phyloP scores from a whole-genome alignment of 2,797 vertebrate genomes.

The Nyctibius grandis region DNA sequence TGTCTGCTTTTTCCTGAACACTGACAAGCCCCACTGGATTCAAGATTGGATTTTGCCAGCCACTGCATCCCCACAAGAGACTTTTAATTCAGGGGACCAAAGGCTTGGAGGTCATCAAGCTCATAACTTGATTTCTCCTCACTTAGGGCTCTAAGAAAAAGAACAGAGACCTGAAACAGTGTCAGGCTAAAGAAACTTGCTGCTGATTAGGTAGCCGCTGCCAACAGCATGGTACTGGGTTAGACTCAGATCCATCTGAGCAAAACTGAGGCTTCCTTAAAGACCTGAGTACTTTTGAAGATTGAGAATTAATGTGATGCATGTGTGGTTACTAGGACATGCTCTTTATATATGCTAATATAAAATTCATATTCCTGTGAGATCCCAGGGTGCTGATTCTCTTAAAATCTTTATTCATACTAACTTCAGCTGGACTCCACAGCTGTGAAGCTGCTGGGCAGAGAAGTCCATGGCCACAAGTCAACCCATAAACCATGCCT shows the following conservation, averaged over 20 bases:
- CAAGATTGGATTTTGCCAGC: background rate
- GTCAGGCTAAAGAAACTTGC: background rate
- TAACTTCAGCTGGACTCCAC: background rate
- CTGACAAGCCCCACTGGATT: background rate
- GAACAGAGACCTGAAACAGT: background rate
- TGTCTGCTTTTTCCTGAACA: background rate
- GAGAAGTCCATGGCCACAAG: background rate
- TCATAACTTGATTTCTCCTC: background rate
- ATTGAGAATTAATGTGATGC: background rate
- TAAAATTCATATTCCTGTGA: background rate
- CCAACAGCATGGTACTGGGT: fast-evolving
- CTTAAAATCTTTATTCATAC: background rate
- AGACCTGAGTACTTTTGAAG: background rate
- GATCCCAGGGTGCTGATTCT: background rate
- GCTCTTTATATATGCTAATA: background rate
- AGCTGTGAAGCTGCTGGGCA: background rate
- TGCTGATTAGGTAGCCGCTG: background rate
- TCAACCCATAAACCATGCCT: background rate
- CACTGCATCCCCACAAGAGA: background rate
- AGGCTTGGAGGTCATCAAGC: background rate
- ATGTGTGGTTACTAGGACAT: background rate
- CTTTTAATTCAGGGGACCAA: background rate
- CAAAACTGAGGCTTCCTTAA: background rate
- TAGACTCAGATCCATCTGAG: background rate
- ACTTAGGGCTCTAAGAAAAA: background rate